Percentiles rank a stretch among this genome's conserved stretches.
These are phyloP conservation scores for Beroe forskalii DNA, from an alignment of 37 sponge, comb jelly and placozoan species.

Conservation along the genomic window DNA sequence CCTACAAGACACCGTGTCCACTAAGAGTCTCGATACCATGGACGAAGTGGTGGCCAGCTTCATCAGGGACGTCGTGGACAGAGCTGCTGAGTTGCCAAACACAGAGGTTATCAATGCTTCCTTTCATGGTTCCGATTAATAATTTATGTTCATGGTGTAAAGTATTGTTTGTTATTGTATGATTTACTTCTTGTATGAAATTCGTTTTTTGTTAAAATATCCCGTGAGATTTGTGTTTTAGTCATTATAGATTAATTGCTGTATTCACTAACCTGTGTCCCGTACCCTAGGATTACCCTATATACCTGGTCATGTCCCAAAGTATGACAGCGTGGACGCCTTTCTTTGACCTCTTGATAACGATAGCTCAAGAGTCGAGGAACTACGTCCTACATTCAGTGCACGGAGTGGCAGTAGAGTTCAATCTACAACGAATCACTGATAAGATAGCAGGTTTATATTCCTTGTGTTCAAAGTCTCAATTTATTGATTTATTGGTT, in stretches of 20 bases:
- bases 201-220: too few relatives aligned
- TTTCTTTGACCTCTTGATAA: neutral
- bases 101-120: neutral
- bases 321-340: neutral
- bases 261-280: too few relatives aligned
- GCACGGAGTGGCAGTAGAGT: neutral
- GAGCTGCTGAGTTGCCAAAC: neutral
- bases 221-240: too few relatives aligned
- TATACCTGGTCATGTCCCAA: slow-evolving; percentile 10
- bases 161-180: too few relatives aligned
- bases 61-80: neutral
- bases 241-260: too few relatives aligned
- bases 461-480: too few relatives aligned
- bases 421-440: neutral
- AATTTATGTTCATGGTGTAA: too few relatives aligned
- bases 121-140: neutral
- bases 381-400: neutral
- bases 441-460: neutral
- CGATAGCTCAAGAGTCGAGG: neutral
- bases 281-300: neutral
- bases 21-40: neutral
- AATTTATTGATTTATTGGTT: too few relatives aligned
- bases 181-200: too few relatives aligned
- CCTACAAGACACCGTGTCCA: neutral
- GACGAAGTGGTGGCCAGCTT: neutral